Percentiles rank a stretch among this genome's conserved stretches.
Evolutionary conservation across 2,113 vertebrate species (phyloP).

Genomic region (Coptodon rendalli): DNA sequence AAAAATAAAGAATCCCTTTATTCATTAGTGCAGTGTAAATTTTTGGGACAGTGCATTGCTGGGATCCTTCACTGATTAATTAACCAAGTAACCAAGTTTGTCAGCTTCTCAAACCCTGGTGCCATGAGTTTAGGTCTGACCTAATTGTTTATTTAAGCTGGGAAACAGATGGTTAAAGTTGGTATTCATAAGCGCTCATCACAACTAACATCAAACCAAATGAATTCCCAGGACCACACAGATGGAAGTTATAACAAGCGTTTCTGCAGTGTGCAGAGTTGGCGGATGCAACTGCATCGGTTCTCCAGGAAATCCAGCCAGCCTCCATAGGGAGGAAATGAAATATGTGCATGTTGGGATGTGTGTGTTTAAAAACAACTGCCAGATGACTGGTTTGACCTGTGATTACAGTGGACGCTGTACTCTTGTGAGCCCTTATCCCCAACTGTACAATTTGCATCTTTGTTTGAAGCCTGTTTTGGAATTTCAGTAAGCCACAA

Average conservation of each 20-base stretch:
- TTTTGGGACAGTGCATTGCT: background rate
- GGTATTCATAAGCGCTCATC: background rate
- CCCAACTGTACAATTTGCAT: background rate
- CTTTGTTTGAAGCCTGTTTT: background rate
- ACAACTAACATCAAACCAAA: background rate
- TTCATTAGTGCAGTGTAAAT: background rate
- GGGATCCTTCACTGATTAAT: background rate
- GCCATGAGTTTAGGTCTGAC: background rate
- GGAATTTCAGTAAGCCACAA: background rate
- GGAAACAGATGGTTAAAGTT: background rate
- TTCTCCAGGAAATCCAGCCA: slow-evolving; percentile 40
- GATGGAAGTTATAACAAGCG: slow-evolving; percentile 22
- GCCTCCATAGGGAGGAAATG: slow-evolving; percentile 34
- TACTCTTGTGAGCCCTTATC: background rate
- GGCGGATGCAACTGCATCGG: background rate
- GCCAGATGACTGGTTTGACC: background rate
- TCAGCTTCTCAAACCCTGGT: background rate
- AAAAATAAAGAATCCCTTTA: background rate
- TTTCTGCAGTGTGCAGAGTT: slow-evolving; percentile 16
- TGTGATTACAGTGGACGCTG: slow-evolving; percentile 12
- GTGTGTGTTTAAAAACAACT: background rate
- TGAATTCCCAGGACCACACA: slow-evolving; percentile 12
- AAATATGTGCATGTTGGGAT: background rate
- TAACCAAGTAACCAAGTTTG: background rate
- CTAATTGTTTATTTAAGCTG: background rate